A percentile compares a stretch with the other conserved stretches of the same genome.
These are phyloP conservation scores for Clistopyga incitator DNA, from an alignment of 2,888 invertebrate species.

Conservation along the genomic window DNA sequence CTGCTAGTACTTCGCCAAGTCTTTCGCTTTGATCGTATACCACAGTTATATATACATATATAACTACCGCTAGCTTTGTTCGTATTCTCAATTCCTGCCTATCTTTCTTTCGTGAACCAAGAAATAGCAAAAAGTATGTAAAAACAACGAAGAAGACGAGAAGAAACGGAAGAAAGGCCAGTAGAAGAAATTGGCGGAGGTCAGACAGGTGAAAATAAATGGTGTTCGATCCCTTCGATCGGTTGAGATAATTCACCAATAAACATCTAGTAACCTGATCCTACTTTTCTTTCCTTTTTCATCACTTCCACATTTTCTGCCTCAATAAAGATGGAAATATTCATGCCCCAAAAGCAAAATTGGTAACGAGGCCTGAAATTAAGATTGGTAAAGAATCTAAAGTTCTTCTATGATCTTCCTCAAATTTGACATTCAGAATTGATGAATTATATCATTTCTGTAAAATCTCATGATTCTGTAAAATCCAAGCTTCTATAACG, in stretches of 20 bases:
- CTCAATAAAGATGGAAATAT: background rate
- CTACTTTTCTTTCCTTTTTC: background rate
- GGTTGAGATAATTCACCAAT: conserved; percentile 11
- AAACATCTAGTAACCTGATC: background rate
- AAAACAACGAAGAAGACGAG: conserved; percentile 35
- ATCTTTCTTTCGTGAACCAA: background rate
- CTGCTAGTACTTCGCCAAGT: conserved; percentile 24
- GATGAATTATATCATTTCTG: too few species aligned
- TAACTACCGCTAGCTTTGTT: background rate
- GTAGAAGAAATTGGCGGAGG: conserved; percentile 46
- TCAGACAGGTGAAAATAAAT: conserved; percentile 47
- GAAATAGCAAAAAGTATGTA: background rate
- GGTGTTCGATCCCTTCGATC: conserved; percentile 3
- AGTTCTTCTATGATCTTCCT: too few species aligned
- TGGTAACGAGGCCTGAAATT: too few species aligned
- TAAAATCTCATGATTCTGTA: too few species aligned
- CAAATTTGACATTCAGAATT: too few species aligned
- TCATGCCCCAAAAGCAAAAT: too few species aligned
- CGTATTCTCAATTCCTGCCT: conserved; percentile 4
- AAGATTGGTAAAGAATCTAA: too few species aligned
- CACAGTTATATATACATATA: background rate
- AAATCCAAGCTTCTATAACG: too few species aligned
- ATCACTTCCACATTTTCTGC: background rate
- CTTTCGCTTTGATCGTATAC: conserved; percentile 45
- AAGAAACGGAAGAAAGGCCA: conserved; percentile 5